Conservation (phyloP, 2,888 invertebrate species). For the Apodemia zela region DNA sequence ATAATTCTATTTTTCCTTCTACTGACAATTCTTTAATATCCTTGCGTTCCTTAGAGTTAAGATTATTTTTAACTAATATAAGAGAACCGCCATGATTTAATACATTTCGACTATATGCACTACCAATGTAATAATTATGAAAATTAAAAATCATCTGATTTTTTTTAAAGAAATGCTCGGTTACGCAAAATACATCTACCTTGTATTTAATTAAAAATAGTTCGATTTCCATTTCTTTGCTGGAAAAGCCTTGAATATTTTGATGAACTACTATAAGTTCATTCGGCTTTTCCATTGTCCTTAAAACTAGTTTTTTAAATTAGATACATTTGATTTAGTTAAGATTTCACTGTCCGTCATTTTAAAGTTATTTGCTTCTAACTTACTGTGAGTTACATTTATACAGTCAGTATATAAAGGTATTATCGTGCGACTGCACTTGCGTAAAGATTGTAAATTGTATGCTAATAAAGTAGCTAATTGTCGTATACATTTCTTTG, state of each 20-base stretch:
- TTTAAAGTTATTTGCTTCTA: not conserved
- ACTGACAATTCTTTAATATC: not conserved
- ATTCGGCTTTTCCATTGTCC: not conserved
- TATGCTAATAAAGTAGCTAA: not conserved
- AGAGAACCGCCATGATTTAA: not conserved
- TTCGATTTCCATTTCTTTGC: not conserved
- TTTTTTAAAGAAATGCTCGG: not conserved
- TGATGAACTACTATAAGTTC: not conserved
- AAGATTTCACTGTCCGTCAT: not conserved
- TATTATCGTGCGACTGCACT: not conserved
- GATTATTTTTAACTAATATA: conserved; percentile 2
- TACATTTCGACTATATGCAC: not conserved
- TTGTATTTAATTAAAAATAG: not conserved
- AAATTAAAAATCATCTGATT: not conserved
- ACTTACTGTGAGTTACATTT: not conserved
- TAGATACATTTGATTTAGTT: not conserved
- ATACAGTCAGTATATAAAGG: not conserved
- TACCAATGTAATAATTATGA: not conserved
- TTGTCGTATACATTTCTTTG: not conserved
- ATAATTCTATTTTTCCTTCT: not conserved
- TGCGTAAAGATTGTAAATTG: not conserved
- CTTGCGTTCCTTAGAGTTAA: not conserved
- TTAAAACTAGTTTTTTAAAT: conserved; percentile 2
- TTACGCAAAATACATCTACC: not conserved
- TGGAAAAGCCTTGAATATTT: conserved; percentile 1